Conservation (phyloP, 2,888 invertebrate species). For the Hemithea aestivaria region DNA sequence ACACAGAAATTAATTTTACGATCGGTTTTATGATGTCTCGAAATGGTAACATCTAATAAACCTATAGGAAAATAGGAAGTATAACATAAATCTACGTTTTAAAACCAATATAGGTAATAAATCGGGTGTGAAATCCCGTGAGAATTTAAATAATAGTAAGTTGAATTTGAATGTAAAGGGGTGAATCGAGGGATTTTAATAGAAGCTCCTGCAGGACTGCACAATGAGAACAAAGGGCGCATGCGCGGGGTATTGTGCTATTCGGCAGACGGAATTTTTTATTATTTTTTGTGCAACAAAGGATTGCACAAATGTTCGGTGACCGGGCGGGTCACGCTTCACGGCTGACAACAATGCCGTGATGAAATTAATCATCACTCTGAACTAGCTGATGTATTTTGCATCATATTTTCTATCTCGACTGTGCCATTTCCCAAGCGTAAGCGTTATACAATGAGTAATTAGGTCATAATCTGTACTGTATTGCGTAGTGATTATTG, state of each 20-base stretch:
- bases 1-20: constrained; percentile 6
- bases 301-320: constrained; percentile 55
- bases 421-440: constrained; percentile 31
- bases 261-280: constrained; percentile 38
- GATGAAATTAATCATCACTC: constrained; percentile 64
- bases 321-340: constrained; percentile 57
- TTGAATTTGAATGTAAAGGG: constrained; percentile 34
- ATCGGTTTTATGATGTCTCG: constrained; percentile 4
- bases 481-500: constrained; percentile 14
- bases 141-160: constrained; percentile 46
- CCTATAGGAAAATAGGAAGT: not conserved
- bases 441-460: constrained; percentile 35
- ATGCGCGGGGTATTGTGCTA: constrained; percentile 51
- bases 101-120: constrained; percentile 6
- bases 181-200: constrained; percentile 41
- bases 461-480: constrained; percentile 27
- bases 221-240: constrained; percentile 51
- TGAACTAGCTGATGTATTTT: constrained; percentile 38
- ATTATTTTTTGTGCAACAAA: constrained; percentile 46
- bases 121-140: constrained; percentile 33
- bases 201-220: constrained; percentile 41
- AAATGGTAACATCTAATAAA: not conserved
- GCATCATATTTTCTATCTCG: constrained; percentile 37
- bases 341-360: constrained; percentile 53
- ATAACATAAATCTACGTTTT: constrained; percentile 2